Base-by-base conservation (phyloP, 2,888 invertebrate species). In the Mantis religiosa region DNA sequence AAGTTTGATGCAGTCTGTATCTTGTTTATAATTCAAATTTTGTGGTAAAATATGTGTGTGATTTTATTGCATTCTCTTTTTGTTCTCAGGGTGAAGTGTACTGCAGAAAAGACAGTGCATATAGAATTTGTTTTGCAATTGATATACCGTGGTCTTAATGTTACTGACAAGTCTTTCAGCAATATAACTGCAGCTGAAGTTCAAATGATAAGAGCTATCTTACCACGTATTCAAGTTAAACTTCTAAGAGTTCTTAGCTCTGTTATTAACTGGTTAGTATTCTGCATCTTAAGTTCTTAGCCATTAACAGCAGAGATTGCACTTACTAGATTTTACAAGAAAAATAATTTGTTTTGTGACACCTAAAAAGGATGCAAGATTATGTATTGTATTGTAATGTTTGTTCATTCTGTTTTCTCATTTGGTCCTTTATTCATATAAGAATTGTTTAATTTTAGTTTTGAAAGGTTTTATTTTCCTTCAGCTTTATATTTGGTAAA, bases 231-330 rank as follows among this genome's bases (percentile, higher is more conserved):
- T 15, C 90, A 90, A 28, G 27, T 87, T 28, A 89, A 90, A 20
- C 83, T 89, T 28, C 83, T 90, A 9, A 28, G 83, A 0, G 27
- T 90, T 15, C 85, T 91, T 28, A 47, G 87, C 15, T 82, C 88
- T 6, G 84, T 91, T 28, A 87, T 90, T 27, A 84, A 34, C 27
- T 91, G 91, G 91, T 91, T 41, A 89, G 91, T 89, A 14, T 1
- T 27, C 54, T 71, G 54, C 20, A 71, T 8, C 20, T 3, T 71
- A 71, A 20, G 3, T 71, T 25, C 12, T 12, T 41, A 41, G 41
- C 41, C 9, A 12, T 41, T 41, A 41, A 41, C 3, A 41, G 41
- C 41, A 41, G 9, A 12, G 2, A 41, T 41, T 41, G 12, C 12
- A 12, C 0, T 41, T 41, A 41, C 41, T 41, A 41, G 41, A 0